Conservation (phyloP, 2,888 invertebrate species). For the Chymomyza procnemis region DNA sequence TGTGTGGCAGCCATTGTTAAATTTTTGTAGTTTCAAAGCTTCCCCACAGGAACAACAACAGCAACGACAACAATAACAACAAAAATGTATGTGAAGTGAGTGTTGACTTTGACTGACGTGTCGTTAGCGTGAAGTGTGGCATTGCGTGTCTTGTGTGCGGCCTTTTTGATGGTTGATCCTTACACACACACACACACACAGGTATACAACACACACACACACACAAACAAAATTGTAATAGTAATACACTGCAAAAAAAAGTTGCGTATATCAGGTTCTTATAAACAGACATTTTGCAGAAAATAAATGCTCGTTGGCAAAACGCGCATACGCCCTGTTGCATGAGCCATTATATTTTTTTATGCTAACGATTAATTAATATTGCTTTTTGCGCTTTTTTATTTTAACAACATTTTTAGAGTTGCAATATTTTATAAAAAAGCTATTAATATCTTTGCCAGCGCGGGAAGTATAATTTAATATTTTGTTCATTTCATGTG, state of each 20-base stretch:
- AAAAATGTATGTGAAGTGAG: conserved; percentile 51
- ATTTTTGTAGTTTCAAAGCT: conserved; percentile 43
- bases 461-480: too few relatives aligned
- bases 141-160: neutral
- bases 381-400: too few relatives aligned
- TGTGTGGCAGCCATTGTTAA: conserved; percentile 52
- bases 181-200: neutral
- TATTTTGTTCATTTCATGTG: too few relatives aligned
- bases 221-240: neutral
- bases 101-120: conserved; percentile 69
- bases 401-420: too few relatives aligned
- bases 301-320: too few relatives aligned
- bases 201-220: neutral
- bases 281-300: too few relatives aligned
- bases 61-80: neutral
- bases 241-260: neutral
- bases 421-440: too few relatives aligned
- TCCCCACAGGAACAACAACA: neutral
- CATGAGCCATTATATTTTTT: too few relatives aligned
- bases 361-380: too few relatives aligned
- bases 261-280: neutral
- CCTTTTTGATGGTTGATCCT: neutral
- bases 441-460: too few relatives aligned
- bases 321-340: too few relatives aligned
- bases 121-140: conserved; percentile 58